These are phyloP conservation scores for Peromyscus melanophrys DNA, from an alignment of 2,797 vertebrate genomes.

Conservation along the genomic window DNA sequence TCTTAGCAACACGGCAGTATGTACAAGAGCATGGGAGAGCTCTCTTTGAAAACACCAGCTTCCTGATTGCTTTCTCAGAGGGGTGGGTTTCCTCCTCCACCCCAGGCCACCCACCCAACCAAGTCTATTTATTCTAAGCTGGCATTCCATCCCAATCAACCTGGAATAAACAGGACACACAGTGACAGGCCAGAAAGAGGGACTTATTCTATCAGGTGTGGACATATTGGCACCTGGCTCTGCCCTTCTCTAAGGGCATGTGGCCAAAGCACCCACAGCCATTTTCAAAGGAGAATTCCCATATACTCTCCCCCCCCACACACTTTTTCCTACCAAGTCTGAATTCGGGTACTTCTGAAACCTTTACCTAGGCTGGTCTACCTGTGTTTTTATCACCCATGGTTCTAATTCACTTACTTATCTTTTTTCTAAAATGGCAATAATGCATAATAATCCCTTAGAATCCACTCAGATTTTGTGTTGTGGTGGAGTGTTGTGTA, in stretches of 20 bases:
- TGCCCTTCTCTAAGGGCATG: background rate
- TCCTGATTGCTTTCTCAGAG: constrained; percentile 29
- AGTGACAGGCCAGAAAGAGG: background rate
- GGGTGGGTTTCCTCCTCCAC: constrained; percentile 6
- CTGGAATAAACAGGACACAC: background rate
- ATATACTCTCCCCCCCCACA: no score
- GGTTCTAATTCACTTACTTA: background rate
- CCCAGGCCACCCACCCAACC: background rate
- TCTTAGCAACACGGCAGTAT: background rate
- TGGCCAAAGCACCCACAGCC: background rate
- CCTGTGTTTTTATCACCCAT: background rate
- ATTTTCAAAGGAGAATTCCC: background rate
- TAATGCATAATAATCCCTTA: background rate
- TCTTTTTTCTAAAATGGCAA: background rate
- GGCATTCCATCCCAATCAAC: background rate
- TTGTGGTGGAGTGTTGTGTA: background rate
- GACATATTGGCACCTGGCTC: background rate
- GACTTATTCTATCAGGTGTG: background rate
- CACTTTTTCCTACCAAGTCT: background rate
- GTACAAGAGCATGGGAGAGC: background rate
- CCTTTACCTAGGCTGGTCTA: fast-evolving
- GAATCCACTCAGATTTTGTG: background rate
- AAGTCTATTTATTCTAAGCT: background rate
- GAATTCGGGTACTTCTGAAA: background rate
- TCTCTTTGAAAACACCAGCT: background rate